These are phyloP conservation scores for Druon quercuslanigerum DNA, from an alignment of 1,140 invertebrate genomes.

Conservation along the genomic window DNA sequence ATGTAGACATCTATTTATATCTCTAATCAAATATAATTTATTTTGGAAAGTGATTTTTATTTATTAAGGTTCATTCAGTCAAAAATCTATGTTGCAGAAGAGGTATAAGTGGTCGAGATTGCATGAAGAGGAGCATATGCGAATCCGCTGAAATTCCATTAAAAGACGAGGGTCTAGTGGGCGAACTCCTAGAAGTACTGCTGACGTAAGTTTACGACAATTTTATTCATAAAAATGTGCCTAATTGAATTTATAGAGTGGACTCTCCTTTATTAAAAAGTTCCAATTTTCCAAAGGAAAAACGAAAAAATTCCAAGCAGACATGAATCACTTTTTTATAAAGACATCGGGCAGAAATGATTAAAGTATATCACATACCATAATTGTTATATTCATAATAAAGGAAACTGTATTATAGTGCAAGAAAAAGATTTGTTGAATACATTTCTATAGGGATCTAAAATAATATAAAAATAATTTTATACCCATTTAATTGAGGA, in stretches of 20 bases:
- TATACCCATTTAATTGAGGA: neutral
- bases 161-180: conserved; percentile 73
- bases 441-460: too few species aligned
- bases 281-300: neutral
- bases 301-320: neutral
- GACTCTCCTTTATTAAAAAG: neutral
- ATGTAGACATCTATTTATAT: too few species aligned
- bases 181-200: conserved; percentile 74
- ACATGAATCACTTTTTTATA: neutral
- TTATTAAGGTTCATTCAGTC: neutral
- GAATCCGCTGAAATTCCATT: conserved; percentile 71
- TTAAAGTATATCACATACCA: too few species aligned
- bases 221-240: conserved; percentile 49
- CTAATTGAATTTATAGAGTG: conserved; percentile 17
- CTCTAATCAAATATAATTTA: too few species aligned
- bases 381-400: too few species aligned
- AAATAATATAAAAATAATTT: too few species aligned
- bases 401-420: too few species aligned
- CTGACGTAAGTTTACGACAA: conserved; percentile 70
- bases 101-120: conserved; percentile 64
- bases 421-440: too few species aligned
- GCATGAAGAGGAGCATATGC: conserved; percentile 74
- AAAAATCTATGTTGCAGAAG: conserved; percentile 54
- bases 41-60: neutral
- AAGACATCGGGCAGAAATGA: too few species aligned